A percentile compares a stretch with the other conserved stretches of the same genome.
These are phyloP conservation scores for Camelus bactrianus DNA, from an alignment of 2,113 vertebrate genomes.

Conservation along the genomic window DNA sequence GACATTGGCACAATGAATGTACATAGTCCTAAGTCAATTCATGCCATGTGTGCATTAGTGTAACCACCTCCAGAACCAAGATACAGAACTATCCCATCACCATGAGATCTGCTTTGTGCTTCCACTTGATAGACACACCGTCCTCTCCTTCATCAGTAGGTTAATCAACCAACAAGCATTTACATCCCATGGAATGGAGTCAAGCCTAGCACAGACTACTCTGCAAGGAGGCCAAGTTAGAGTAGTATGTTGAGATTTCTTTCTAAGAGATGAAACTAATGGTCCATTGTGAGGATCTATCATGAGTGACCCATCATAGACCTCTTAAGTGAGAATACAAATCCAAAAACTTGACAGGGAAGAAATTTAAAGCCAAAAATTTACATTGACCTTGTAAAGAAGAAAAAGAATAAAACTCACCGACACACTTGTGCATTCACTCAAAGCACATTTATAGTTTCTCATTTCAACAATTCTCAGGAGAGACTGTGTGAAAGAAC, in stretches of 20 bases:
- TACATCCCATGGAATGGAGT: background rate
- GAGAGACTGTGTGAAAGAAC: background rate
- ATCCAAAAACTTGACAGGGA: background rate
- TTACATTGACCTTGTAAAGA: background rate
- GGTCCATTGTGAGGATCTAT: background rate
- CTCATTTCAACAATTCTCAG: conserved; percentile 31
- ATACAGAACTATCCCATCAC: background rate
- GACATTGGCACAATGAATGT: background rate
- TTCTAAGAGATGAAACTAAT: conserved; percentile 33
- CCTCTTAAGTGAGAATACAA: background rate
- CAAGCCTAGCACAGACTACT: background rate
- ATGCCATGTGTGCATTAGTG: background rate
- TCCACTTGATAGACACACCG: background rate
- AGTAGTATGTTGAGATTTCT: background rate
- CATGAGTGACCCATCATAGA: background rate
- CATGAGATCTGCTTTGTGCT: background rate
- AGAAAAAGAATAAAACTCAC: background rate
- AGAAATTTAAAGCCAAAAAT: background rate
- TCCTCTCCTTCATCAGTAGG: background rate
- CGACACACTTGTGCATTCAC: background rate
- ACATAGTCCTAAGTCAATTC: background rate
- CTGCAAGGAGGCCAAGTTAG: background rate
- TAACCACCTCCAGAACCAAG: background rate
- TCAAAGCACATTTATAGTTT: background rate
- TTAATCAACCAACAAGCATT: background rate